Conservation (phyloP, 2,113 vertebrate species). For the Chauna torquata region DNA sequence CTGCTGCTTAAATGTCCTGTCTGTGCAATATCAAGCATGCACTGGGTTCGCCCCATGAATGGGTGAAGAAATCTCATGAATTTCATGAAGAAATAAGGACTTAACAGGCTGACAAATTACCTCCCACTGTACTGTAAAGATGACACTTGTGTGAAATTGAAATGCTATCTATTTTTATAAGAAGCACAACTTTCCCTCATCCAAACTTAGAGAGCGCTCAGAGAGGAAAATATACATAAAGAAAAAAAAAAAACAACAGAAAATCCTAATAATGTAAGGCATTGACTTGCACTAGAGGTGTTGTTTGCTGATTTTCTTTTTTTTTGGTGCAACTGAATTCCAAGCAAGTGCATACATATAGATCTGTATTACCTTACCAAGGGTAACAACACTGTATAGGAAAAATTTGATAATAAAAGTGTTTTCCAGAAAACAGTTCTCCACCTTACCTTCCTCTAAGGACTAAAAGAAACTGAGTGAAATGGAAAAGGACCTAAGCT, state of each 20-base stretch:
- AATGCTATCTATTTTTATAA: conserved; percentile 39
- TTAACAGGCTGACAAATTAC: conserved; percentile 11
- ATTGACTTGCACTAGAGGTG: conserved; percentile 24
- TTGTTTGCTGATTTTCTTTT: conserved; percentile 14
- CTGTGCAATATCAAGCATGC: conserved; percentile 46
- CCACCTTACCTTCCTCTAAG: neutral
- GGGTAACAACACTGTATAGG: neutral
- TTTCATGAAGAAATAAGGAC: conserved; percentile 31
- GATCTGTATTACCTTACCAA: neutral
- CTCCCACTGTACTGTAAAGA: conserved; percentile 54
- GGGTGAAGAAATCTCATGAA: conserved; percentile 38
- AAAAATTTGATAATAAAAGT: conserved; percentile 74
- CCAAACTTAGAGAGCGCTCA: neutral
- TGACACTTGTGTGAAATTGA: conserved; percentile 31
- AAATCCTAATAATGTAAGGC: neutral
- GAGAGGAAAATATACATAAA: neutral
- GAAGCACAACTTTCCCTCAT: neutral
- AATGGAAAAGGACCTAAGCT: neutral
- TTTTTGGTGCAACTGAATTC: conserved; percentile 23
- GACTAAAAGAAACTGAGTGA: neutral
- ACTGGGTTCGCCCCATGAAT: neutral
- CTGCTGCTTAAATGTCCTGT: conserved; percentile 27
- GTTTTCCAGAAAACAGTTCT: conserved; percentile 50
- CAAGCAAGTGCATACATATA: neutral
- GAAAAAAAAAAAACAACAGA: neutral